These are phyloP conservation scores for Aporophyla lueneburgensis DNA, from an alignment of 2,888 invertebrate genomes.

Conservation along the genomic window DNA sequence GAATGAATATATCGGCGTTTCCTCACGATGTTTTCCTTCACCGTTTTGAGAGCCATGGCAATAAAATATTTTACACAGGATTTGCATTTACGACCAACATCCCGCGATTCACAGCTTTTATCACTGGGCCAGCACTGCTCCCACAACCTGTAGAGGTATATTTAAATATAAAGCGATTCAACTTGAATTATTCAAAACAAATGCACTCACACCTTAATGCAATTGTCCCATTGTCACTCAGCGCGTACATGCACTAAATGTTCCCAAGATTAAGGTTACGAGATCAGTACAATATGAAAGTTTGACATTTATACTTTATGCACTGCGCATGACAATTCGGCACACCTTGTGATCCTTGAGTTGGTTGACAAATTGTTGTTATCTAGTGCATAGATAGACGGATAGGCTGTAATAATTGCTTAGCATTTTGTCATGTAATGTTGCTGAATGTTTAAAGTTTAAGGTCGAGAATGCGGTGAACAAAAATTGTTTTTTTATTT, in stretches of 20 bases:
- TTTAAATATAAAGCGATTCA: background rate
- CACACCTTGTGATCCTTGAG: slow-evolving; percentile 60
- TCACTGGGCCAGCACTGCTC: too few relatives aligned
- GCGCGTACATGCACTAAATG: slow-evolving; percentile 53
- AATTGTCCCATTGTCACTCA: slow-evolving; percentile 37
- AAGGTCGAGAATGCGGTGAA: slow-evolving; percentile 26
- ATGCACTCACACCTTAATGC: slow-evolving; percentile 16
- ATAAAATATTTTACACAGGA: too few relatives aligned
- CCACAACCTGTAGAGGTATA: background rate
- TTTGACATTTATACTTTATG: slow-evolving; percentile 68
- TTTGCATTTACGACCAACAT: too few relatives aligned
- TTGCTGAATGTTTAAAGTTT: slow-evolving; percentile 21
- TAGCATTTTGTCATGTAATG: slow-evolving; percentile 28
- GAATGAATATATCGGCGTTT: too few relatives aligned
- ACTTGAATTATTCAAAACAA: slow-evolving; percentile 30
- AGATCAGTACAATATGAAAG: slow-evolving; percentile 71
- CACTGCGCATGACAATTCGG: slow-evolving; percentile 48
- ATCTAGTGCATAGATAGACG: slow-evolving; percentile 32
- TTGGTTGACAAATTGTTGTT: slow-evolving; percentile 48
- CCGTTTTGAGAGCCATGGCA: too few relatives aligned
- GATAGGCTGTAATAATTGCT: slow-evolving; percentile 19
- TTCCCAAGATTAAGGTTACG: slow-evolving; percentile 57
- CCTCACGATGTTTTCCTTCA: too few relatives aligned
- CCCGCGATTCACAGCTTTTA: too few relatives aligned
- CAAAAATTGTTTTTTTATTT: slow-evolving; percentile 4